Conservation (phyloP, 2,113 vertebrate genomes). For the Formicarius rufipectus region DNA sequence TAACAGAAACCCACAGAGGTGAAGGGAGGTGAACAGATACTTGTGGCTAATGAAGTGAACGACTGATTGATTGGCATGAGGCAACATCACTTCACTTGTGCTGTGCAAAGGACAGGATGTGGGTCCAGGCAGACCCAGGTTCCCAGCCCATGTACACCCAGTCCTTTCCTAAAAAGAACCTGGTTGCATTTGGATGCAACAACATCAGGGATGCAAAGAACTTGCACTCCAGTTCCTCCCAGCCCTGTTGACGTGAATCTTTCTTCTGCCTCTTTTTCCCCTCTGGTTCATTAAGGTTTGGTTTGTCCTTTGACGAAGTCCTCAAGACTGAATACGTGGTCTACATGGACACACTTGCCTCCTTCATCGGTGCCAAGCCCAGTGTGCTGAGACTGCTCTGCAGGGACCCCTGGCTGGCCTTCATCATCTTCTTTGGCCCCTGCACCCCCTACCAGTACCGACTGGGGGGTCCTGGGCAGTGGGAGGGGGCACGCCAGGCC, state of each 20-base stretch:
- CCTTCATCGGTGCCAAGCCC: slow-evolving; percentile 75
- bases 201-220: not conserved
- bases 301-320: slow-evolving; percentile 79
- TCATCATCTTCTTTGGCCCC: slow-evolving; percentile 78
- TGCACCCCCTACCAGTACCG: slow-evolving; percentile 83
- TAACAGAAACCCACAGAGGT: not conserved
- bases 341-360: slow-evolving; percentile 84
- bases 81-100: not conserved
- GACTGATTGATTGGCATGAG: rapidly evolving
- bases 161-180: not conserved
- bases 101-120: not conserved
- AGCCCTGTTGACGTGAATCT: not conserved
- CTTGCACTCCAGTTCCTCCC: not conserved
- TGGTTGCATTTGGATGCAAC: rapidly evolving
- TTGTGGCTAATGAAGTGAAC: not conserved
- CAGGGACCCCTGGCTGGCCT: slow-evolving; percentile 77
- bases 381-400: slow-evolving; percentile 72
- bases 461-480: slow-evolving; percentile 80
- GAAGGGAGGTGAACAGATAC: not conserved
- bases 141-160: rapidly evolving
- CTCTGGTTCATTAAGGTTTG: slow-evolving; percentile 76
- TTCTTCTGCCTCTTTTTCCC: not conserved
- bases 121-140: not conserved
- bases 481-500: slow-evolving; percentile 83
- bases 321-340: slow-evolving; percentile 80